Evolutionary conservation across 2,888 invertebrate species (phyloP), one percentile per base, ranked within the genome.

Genomic region (Argynnis bischoffii): DNA sequence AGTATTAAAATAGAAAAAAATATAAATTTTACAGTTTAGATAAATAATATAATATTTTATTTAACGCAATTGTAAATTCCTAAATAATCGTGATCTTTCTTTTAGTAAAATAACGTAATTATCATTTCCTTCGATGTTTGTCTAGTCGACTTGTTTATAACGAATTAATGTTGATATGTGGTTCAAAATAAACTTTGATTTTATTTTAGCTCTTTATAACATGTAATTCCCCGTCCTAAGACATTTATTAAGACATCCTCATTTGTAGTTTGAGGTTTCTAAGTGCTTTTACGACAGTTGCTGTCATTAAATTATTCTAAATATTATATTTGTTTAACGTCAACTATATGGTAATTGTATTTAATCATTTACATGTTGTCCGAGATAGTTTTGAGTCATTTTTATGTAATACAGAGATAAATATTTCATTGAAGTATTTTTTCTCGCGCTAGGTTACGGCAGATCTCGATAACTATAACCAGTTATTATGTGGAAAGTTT

Each of bases 401-500:
- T 81, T 76, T 76, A 76, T 86, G 82, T 86, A 82, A 74, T 57
- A 67, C 72, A 74, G 54, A 26, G 26, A 73, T 74, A 61, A 69
- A 74, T 76, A 75, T 79, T 78, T 81, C 74, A 75, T 76, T 77
- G 75, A 80, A 76, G 75, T 80, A 80, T 83, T 84, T 54, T 86
- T 82, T 82, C 83, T 85, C 82, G 77, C 77, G 79, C 81, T 87
- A 89, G 86, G 79, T 78, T 88, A 85, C 79, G 78, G 79, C 81
- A 79, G 84, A 87, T 86, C 82, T 87, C 78, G 81, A 84, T 82
- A 84, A 87, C 83, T 89, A 89, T 90, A 88, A 88, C 86, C 89
- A 91, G 92, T 92, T 92, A 92, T 88, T 88, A 88, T 88, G 86
- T 90, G 87, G 84, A 85, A 90, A 87, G 89, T 92, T 92, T 92